Conservation (phyloP, 2,797 vertebrate genomes). For the Valencia hispanica region DNA sequence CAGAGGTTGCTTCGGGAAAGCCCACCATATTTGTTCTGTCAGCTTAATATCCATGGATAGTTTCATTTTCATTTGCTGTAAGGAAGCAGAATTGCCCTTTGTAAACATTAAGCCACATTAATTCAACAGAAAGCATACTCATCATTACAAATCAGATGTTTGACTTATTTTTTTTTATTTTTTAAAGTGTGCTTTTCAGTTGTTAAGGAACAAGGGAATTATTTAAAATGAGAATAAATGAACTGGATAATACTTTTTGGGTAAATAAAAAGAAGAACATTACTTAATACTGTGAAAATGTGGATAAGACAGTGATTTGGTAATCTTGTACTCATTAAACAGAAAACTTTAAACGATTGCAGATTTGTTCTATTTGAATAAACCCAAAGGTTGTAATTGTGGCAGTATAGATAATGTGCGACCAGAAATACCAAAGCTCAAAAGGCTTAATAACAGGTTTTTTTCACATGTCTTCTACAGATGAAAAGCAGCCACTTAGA, state of each 20-base stretch:
- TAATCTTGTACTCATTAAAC: neutral
- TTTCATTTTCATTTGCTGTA: conserved; percentile 1
- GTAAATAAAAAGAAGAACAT: conserved; percentile 25
- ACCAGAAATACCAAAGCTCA: conserved; percentile 19
- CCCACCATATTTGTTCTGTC: conserved; percentile 20
- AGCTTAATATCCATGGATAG: neutral
- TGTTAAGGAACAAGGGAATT: neutral
- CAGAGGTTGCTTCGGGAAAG: conserved; percentile 22
- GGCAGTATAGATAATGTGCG: conserved; percentile 29
- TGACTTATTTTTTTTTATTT: neutral
- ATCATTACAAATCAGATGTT: neutral
- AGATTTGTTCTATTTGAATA: conserved; percentile 30
- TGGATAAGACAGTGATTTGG: conserved; percentile 21
- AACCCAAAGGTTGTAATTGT: conserved; percentile 43
- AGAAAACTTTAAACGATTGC: conserved; percentile 17
- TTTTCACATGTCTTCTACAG: conserved; percentile 15
- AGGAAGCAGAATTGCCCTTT: neutral
- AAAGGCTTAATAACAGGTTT: conserved; percentile 35
- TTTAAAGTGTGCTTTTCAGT: neutral
- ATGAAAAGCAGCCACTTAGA: conserved; percentile 15
- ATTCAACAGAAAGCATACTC: neutral
- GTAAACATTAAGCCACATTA: conserved; percentile 1
- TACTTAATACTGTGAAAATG: conserved; percentile 11
- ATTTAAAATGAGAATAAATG: neutral
- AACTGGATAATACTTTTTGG: conserved; percentile 11